Percentiles rank a stretch among this genome's conserved stretches.
Conservation (phyloP, 2,113 vertebrate species). For the Dicerorhinus sumatrensis region DNA sequence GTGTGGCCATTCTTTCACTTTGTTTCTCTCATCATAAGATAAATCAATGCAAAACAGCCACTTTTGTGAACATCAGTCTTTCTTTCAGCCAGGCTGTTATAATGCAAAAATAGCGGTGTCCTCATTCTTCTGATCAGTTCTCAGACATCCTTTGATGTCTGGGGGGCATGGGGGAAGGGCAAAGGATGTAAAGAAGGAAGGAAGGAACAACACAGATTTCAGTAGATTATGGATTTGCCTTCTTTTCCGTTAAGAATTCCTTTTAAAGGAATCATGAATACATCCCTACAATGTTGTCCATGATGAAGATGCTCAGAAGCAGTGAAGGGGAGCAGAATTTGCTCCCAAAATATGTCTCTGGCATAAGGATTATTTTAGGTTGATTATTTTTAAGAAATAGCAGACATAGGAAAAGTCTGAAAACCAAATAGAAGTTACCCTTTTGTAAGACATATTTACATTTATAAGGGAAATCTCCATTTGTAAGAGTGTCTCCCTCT, state of each 20-base stretch:
- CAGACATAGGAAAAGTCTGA: neutral
- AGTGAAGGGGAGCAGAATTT: neutral
- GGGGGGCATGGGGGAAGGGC: fast-evolving
- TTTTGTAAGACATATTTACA: neutral
- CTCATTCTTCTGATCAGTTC: neutral
- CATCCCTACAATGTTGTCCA: neutral
- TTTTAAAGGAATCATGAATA: conserved; percentile 23
- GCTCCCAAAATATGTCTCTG: neutral
- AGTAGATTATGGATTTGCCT: neutral
- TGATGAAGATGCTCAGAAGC: neutral
- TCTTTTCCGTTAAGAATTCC: neutral
- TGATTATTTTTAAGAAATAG: neutral
- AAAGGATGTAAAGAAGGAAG: neutral
- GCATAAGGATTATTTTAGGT: neutral
- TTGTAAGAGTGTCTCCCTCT: neutral
- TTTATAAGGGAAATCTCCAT: neutral
- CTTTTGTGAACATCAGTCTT: neutral
- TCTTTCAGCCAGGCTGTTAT: neutral
- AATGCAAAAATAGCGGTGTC: neutral
- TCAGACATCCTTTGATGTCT: neutral
- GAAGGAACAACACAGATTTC: neutral
- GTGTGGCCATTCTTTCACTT: conserved; percentile 1
- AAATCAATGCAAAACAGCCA: conserved; percentile 31
- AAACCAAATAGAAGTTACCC: neutral
- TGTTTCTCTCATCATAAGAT: neutral